Evolutionary conservation across 2,113 vertebrate species (phyloP).

Genomic region (Hyperoodon ampullatus): DNA sequence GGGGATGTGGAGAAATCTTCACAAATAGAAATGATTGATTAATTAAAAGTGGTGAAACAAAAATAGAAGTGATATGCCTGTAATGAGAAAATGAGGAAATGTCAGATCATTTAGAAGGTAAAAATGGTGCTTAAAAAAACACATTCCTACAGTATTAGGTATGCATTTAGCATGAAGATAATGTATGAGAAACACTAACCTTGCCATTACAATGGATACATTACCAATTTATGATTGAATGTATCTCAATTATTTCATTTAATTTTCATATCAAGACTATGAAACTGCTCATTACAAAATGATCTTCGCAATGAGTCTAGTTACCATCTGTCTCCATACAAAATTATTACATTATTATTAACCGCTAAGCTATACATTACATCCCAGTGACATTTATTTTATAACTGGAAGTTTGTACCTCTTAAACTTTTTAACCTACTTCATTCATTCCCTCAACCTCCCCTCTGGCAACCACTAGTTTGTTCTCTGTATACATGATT

Average conservation of each 20-base stretch:
- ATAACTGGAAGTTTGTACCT: too few relatives aligned
- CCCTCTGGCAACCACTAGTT: too few relatives aligned
- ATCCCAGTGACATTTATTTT: too few relatives aligned
- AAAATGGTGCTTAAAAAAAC: conserved; percentile 13
- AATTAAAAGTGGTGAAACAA: conserved; percentile 53
- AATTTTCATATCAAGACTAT: not conserved
- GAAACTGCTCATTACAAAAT: not conserved
- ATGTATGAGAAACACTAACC: not conserved
- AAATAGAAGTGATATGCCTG: conserved; percentile 41
- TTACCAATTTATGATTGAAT: not conserved
- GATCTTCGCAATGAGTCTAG: too few relatives aligned
- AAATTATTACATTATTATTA: too few relatives aligned
- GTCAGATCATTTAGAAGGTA: not conserved
- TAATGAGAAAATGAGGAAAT: conserved; percentile 33
- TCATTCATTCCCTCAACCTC: too few relatives aligned
- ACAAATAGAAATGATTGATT: conserved; percentile 64
- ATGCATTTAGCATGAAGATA: not conserved
- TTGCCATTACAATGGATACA: not conserved
- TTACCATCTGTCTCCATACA: too few relatives aligned
- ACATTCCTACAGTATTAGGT: not conserved
- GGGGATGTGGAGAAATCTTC: not conserved
- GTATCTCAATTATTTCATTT: not conserved
- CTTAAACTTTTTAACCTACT: too few relatives aligned
- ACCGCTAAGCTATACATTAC: too few relatives aligned
- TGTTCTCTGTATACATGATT: too few relatives aligned